Conservation (phyloP, 1,140 invertebrate species). For the Achatina immaculata region DNA sequence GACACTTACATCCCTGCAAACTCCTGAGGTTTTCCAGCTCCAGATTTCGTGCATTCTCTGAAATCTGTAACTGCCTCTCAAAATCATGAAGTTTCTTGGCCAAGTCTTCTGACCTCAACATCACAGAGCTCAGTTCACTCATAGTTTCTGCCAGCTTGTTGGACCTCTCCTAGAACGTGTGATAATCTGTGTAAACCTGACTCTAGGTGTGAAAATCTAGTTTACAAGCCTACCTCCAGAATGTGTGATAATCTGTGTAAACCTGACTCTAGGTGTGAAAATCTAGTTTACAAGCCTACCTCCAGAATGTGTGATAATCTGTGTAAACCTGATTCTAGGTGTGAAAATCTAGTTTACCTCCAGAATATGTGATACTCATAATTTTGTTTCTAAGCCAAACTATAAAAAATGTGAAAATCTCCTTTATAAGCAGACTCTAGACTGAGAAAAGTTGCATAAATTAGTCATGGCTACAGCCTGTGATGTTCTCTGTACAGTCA, state of each 20-base stretch:
- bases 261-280: too few species aligned
- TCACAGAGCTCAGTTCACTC: background rate
- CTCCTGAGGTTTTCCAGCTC: background rate
- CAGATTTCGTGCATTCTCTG: background rate
- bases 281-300: background rate
- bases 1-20: background rate
- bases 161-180: background rate
- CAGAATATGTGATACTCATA: background rate
- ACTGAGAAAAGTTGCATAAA: too few species aligned
- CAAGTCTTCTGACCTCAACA: slow-evolving; percentile 2
- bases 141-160: background rate
- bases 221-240: background rate
- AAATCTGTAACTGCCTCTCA: slow-evolving; percentile 7
- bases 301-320: background rate
- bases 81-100: slow-evolving; percentile 7
- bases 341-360: background rate
- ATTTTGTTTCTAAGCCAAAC: too few species aligned
- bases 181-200: too few species aligned
- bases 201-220: too few species aligned
- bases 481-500: too few species aligned
- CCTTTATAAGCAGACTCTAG: too few species aligned
- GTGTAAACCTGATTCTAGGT: too few species aligned
- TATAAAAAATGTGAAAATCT: too few species aligned
- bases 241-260: background rate
- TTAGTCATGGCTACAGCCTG: too few species aligned